Percentiles rank a stretch among this genome's conserved stretches.
Conservation (phyloP, 2,113 vertebrate genomes). For the Galemys pyrenaicus region DNA sequence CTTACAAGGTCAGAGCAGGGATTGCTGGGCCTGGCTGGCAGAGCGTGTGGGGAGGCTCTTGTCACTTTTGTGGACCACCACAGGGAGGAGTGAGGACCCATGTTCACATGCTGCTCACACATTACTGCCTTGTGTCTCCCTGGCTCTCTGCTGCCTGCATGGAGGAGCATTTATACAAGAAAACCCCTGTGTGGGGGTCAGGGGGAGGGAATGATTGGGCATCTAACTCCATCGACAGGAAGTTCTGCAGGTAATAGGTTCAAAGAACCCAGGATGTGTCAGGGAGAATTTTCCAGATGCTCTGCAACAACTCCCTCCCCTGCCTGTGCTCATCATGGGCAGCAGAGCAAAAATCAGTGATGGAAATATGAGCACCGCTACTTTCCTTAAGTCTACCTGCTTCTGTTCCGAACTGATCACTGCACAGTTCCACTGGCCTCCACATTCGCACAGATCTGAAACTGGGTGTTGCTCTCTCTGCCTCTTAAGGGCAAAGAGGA, state of each 20-base stretch:
- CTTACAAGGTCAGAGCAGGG: conserved; percentile 88
- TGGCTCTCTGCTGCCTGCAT: conserved; percentile 87
- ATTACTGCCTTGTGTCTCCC: conserved; percentile 81
- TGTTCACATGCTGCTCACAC: conserved; percentile 79
- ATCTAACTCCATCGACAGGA: no score
- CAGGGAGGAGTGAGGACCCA: conserved; percentile 82
- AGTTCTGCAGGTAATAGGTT: no score
- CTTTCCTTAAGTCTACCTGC: neutral
- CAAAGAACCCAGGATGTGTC: no score
- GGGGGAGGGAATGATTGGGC: neutral
- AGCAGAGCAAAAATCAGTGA: no score
- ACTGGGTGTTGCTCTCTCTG: neutral
- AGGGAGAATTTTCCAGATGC: no score
- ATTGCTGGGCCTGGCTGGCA: conserved; percentile 78
- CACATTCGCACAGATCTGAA: rapidly evolving
- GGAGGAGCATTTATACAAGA: conserved; percentile 60
- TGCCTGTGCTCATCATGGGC: no score
- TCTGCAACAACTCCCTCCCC: no score
- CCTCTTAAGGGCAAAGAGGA: neutral
- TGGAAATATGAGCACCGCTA: neutral
- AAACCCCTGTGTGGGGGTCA: no score
- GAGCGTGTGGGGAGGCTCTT: conserved; percentile 85
- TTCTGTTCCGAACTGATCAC: no score
- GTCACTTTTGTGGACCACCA: conserved; percentile 73
- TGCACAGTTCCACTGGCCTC: rapidly evolving